Percentiles rank a stretch among this genome's conserved stretches.
Evolutionary conservation across 2,797 vertebrate species (phyloP).

Genomic region (Mallotus villosus): DNA sequence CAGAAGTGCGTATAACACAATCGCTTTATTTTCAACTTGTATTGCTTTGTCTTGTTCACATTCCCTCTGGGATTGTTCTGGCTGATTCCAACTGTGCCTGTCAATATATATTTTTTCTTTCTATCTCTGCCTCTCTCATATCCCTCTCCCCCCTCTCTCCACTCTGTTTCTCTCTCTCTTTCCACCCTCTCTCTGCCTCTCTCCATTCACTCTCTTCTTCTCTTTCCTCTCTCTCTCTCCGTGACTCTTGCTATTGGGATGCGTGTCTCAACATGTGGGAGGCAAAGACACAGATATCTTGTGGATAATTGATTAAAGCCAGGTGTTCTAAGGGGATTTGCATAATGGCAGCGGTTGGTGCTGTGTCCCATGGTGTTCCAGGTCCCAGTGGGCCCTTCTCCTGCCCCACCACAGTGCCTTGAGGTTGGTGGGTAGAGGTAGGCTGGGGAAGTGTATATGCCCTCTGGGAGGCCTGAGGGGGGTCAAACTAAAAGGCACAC

Average conservation of each 20-base stretch:
- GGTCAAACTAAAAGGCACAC: conserved; percentile 59
- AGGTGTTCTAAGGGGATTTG: conserved; percentile 40
- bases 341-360: conserved; percentile 41
- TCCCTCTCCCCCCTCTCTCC: conserved; percentile 8
- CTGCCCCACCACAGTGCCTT: conserved; percentile 50
- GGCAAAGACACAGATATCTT: conserved; percentile 27
- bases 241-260: not conserved
- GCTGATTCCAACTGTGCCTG: not conserved
- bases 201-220: too few relatives aligned
- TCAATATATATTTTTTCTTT: conserved; percentile 42
- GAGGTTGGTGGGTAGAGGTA: conserved; percentile 50
- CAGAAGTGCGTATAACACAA: conserved; percentile 37
- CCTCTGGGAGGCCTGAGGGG: conserved; percentile 47
- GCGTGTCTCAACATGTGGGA: conserved; percentile 32
- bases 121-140: conserved; percentile 26
- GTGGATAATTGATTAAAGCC: conserved; percentile 67
- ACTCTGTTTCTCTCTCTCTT: conserved; percentile 21
- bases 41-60: conserved; percentile 32
- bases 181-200: not conserved
- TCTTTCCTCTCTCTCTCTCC: not conserved
- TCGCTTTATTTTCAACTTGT: conserved; percentile 46
- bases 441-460: conserved; percentile 64
- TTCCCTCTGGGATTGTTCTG: not conserved
- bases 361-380: conserved; percentile 21
- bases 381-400: conserved; percentile 46